A percentile compares a stretch with the other conserved stretches of the same genome.
These are phyloP conservation scores for Eulemur mongoz DNA, from an alignment of 2,797 vertebrate species.

Conservation along the genomic window DNA sequence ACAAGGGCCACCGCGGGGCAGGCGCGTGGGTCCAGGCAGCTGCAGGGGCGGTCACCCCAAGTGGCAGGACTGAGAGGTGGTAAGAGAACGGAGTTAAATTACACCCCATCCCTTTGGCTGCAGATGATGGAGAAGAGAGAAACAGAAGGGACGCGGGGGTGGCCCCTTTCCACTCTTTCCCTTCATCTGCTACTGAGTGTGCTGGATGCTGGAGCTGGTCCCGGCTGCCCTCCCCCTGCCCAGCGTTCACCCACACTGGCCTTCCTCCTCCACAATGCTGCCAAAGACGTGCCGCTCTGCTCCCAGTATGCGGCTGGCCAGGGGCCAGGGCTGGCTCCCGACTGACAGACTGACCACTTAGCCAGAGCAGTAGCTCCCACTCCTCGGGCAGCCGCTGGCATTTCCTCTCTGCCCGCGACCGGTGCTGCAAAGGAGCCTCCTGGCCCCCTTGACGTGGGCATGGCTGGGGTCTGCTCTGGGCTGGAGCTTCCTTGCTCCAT, in stretches of 20 bases:
- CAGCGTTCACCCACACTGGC: not conserved
- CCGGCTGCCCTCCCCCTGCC: not conserved
- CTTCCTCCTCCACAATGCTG: not conserved
- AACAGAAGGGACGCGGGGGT: accelerated
- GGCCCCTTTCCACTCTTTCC: not conserved
- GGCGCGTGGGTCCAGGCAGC: not conserved
- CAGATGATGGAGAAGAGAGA: not conserved
- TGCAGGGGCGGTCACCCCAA: not conserved
- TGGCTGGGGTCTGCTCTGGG: not conserved
- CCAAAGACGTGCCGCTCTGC: not conserved
- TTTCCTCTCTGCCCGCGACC: not conserved
- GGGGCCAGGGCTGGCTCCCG: not conserved
- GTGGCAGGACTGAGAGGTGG: not conserved
- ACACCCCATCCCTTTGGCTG: not conserved
- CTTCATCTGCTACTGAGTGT: not conserved
- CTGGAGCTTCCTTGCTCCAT: not conserved
- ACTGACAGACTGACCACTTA: not conserved
- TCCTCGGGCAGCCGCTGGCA: not conserved
- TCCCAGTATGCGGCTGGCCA: slow-evolving; percentile 11
- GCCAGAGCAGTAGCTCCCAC: not conserved
- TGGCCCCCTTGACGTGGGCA: accelerated
- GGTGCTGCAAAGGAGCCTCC: not conserved
- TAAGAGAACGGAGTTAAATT: not conserved
- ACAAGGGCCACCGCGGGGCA: not conserved
- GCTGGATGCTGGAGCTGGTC: not conserved